phyloP scores from a whole-genome alignment of 2,888 invertebrate genomes.

The Panopea generosa region DNA sequence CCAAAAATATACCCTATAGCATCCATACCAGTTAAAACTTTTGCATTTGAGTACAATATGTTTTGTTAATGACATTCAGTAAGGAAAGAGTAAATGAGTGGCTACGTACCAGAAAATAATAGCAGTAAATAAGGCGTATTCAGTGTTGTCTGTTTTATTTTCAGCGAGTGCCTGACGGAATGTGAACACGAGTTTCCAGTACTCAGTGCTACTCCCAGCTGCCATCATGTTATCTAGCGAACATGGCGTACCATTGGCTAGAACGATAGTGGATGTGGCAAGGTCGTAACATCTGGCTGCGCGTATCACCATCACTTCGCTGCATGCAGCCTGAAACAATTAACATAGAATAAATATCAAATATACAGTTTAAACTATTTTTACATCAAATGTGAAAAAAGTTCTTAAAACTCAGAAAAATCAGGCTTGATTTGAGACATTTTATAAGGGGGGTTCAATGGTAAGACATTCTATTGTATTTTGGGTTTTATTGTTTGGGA shows the following conservation, averaged over 20 bases:
- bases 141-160: conserved; percentile 98
- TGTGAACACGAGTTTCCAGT: conserved; percentile 96
- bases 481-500: too few species aligned
- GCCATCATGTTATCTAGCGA: conserved; percentile 97
- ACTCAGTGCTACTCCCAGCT: conserved; percentile 97
- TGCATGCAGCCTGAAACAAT: conserved; percentile 87
- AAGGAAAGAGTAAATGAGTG: neutral
- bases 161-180: conserved; percentile 98
- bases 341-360: too few species aligned
- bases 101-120: conserved; percentile 95
- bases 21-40: too few species aligned
- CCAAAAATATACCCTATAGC: too few species aligned
- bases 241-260: conserved; percentile 98
- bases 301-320: conserved; percentile 99
- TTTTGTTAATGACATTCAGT: too few species aligned
- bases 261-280: conserved; percentile 95
- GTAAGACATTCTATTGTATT: too few species aligned
- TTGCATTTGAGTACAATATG: too few species aligned
- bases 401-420: too few species aligned
- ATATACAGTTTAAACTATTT: too few species aligned
- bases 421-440: neutral
- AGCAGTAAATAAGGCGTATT: conserved; percentile 98
- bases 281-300: conserved; percentile 98
- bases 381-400: too few species aligned
- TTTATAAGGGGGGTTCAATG: too few species aligned